Evolutionary conservation across 2,888 invertebrate genomes (phyloP).

Genomic region (Erebia palarica): DNA sequence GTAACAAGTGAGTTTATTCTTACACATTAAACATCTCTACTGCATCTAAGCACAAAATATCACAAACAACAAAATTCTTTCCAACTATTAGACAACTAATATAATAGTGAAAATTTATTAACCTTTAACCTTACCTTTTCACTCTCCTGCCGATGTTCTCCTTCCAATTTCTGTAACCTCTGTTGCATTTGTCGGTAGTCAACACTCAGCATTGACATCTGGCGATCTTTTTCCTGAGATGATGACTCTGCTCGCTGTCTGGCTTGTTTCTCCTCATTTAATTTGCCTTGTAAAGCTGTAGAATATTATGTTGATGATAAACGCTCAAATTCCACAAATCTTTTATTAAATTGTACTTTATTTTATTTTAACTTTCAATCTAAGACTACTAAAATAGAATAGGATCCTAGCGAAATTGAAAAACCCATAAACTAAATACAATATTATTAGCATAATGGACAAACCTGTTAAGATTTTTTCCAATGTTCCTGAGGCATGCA

Average conservation of each 20-base stretch:
- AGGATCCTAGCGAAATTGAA: neutral
- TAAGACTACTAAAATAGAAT: neutral
- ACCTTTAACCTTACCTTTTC: slow-evolving; percentile 84
- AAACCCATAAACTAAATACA: neutral
- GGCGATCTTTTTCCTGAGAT: slow-evolving; percentile 95
- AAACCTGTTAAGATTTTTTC: slow-evolving; percentile 87
- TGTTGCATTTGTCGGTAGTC: slow-evolving; percentile 97
- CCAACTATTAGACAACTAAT: too few species aligned
- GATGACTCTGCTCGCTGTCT: slow-evolving; percentile 93
- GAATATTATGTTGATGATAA: neutral
- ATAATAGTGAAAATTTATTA: too few species aligned
- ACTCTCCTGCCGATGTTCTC: slow-evolving; percentile 94
- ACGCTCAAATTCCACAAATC: neutral
- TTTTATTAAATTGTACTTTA: neutral
- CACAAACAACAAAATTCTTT: too few species aligned
- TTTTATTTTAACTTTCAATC: neutral
- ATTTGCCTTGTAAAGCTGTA: slow-evolving; percentile 93
- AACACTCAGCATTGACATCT: slow-evolving; percentile 96
- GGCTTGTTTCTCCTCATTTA: slow-evolving; percentile 94
- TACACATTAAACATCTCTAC: too few species aligned
- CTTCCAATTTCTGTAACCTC: slow-evolving; percentile 93
- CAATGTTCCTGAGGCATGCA: slow-evolving; percentile 85
- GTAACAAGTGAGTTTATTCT: too few species aligned
- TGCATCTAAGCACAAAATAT: too few species aligned
- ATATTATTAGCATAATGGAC: slow-evolving; percentile 68